Evolutionary conservation across 2,888 invertebrate species (phyloP), one percentile per base, ranked within the genome.

Genomic region (Tethea ocularis): DNA sequence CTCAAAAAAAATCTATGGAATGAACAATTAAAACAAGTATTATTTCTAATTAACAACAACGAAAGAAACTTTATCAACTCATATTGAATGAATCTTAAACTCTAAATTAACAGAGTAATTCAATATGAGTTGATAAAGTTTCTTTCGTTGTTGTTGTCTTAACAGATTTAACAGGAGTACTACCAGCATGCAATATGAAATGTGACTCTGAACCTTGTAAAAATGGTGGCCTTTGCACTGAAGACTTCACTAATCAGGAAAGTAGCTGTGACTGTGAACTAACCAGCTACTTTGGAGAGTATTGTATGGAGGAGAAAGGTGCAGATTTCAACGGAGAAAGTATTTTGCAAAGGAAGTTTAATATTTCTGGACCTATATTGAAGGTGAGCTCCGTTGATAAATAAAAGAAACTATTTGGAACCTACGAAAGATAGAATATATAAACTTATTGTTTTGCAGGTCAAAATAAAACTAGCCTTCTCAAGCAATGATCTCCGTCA

Each of bases 281-380:
- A 63, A 98, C 98, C 0, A 98, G 98, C 60, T 98, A 98, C 82
- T 96, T 97, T 69, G 98, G 98, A 15, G 97, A 97, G 72, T 95
- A 96, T 74, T 98, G 98, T 78, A 96, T 96, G 69, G 97, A 97
- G 87, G 97, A 98, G 82, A 97, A 97, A 80, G 98, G 97, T 0
- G 98, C 97, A 0, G 97, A 97, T 76, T 98, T 98, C 71, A 96
- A 96, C 69, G 98, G 98, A 0, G 97, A 97, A 78, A 97, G 97
- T 20, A 96, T 96, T 63, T 85, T 98, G 46, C 96, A 96, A 77
- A 94, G 97, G 55, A 96, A 96, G 75, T 97, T 97, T 81, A 94
- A 95, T 6, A 84, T 97, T 11, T 94, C 95, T 61, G 96, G 95
- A 5, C 95, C 95, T 57, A 96, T 97, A 1, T 93, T 94, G 53